Base-by-base conservation (phyloP, 2,888 invertebrate species). In the Linyphia triangularis region DNA sequence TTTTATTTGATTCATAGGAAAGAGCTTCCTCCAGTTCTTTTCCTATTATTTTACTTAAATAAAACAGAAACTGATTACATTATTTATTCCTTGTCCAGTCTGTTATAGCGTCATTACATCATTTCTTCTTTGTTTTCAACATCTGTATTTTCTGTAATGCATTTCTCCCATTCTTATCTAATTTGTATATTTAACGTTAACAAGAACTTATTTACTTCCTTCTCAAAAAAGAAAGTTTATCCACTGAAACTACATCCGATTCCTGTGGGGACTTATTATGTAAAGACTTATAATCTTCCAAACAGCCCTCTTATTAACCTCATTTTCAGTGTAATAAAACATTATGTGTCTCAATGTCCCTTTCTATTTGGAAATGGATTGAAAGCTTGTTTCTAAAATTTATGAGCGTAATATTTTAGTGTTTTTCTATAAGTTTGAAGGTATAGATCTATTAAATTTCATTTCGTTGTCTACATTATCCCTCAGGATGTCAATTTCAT, bases 71-170 rank as follows among this genome's bases (percentile, higher is more conserved):
- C 61, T 63, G 61, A 10, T 10, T 26, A n/a, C 16, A 16, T 26
- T n/a, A n/a, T n/a, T 63, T 24, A 63, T 26, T 16, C 28, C 26
- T 63, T 63, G n/a, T 63, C 28, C 10, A 63, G 28, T 24, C 28
- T 13, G 2, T 33, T 3, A 19, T 13, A 40, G 40, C 13, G 1
- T 3, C n/a, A 19, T 69, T 37, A 24, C n/a, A 40, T 13, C 40
- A 13, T 69, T 22, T 69, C 22, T 69, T 69, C 69, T 19, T 22
- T 37, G 37, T 69, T 69, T 69, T 22, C 5, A 69, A 24, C 19
- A 22, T 37, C 22, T 19, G n/a, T 22, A 69, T 13, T 37, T 69
- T n/a, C 2, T n/a, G 40, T 69, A 24, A 69, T 16, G 33, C 33
- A 67, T 67, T 30, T 7, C 69, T 24, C 24, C 22, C 37, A 13